These are phyloP conservation scores for Microcebus tavaratra DNA, from an alignment of 2,113 vertebrate genomes.

Conservation along the genomic window DNA sequence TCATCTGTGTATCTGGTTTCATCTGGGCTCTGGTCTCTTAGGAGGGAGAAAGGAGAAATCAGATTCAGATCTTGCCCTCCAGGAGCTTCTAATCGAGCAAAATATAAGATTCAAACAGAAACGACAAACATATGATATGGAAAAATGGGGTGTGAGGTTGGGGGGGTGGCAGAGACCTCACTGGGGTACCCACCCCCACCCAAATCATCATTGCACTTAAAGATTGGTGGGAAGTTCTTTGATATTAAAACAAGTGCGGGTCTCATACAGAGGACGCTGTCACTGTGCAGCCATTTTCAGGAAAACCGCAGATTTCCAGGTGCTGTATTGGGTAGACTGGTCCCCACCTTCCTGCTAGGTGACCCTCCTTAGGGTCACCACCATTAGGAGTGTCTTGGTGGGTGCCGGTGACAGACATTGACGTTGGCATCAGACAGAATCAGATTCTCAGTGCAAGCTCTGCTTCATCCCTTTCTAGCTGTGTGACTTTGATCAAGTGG, in stretches of 20 bases:
- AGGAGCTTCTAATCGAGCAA: not conserved
- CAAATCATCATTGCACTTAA: not conserved
- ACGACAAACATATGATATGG: not conserved
- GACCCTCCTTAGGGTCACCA: too few species aligned
- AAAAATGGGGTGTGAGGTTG: not conserved
- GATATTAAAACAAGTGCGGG: not conserved
- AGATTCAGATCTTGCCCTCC: constrained; percentile 3
- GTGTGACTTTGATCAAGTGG: not conserved
- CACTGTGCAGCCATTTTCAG: not conserved
- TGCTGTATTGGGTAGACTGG: not conserved
- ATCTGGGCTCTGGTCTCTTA: not conserved
- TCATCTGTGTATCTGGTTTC: not conserved
- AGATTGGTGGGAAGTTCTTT: not conserved
- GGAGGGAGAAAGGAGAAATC: not conserved
- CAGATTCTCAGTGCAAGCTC: not conserved
- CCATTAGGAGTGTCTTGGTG: not conserved
- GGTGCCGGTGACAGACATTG: not conserved
- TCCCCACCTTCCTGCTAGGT: rapidly evolving
- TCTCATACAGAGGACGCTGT: too few species aligned
- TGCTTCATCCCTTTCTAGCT: not conserved
- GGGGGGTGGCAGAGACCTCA: not conserved
- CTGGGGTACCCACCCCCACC: not conserved
- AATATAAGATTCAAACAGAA: not conserved
- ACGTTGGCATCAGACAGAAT: not conserved
- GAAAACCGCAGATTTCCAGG: not conserved